phyloP scores from a whole-genome alignment of 2,113 vertebrate genomes.

The Amia ocellicauda region DNA sequence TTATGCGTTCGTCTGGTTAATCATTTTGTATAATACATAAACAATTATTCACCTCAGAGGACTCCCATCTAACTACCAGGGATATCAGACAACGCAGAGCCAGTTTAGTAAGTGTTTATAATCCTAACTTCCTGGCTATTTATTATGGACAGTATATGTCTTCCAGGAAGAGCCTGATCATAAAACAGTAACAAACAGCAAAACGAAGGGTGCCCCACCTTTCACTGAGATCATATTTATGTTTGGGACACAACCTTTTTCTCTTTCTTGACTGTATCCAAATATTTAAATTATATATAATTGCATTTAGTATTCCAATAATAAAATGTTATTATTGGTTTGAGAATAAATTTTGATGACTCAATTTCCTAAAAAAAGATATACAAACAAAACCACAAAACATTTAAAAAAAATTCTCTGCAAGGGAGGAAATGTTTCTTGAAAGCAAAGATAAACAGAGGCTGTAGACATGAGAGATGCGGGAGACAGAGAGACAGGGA shows the following conservation, averaged over 20 bases:
- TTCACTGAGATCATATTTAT: too few relatives aligned
- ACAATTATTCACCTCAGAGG: background rate
- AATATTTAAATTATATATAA: too few relatives aligned
- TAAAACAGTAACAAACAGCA: too few relatives aligned
- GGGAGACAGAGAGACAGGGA: slow-evolving; percentile 17
- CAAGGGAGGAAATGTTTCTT: slow-evolving; percentile 42
- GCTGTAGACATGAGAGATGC: background rate
- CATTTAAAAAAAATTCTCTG: slow-evolving; percentile 2
- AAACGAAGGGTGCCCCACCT: too few relatives aligned
- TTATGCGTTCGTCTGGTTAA: background rate
- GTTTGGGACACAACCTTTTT: too few relatives aligned
- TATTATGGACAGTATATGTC: too few relatives aligned
- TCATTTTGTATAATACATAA: background rate
- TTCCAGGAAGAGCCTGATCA: too few relatives aligned
- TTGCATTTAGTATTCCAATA: background rate
- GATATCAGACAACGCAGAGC: too few relatives aligned
- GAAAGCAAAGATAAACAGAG: slow-evolving; percentile 37
- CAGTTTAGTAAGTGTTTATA: too few relatives aligned
- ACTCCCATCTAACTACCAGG: background rate
- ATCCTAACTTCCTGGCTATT: too few relatives aligned
- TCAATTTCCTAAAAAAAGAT: slow-evolving; percentile 9
- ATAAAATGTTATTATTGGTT: background rate
- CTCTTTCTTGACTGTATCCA: too few relatives aligned
- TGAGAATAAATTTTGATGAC: background rate
- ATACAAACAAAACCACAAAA: slow-evolving; percentile 10